Evolutionary conservation across 2,797 vertebrate species (phyloP), one percentile per base, ranked within the genome.

Genomic region (Merluccius polli): DNA sequence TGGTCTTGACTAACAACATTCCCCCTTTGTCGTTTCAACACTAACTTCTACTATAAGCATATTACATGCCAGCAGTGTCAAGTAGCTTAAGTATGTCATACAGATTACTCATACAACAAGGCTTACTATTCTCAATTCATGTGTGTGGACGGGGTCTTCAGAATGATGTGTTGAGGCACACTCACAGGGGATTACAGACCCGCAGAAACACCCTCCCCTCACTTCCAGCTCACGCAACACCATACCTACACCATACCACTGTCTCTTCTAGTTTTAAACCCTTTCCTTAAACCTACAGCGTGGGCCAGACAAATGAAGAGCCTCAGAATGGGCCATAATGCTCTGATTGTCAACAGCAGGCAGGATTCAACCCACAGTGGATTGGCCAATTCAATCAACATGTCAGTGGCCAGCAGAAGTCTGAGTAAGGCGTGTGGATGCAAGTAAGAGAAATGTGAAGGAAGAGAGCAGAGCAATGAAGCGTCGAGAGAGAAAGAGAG

Each of bases 301-400:
- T 78, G 3, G 67, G 73, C 77, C 36, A 8, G 75, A 77, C 73
- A 83, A 85, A 86, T 86, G 77, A 84, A 79, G 82, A 82, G 75
- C 3, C 48, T 44, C 15, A n/a, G 18, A 21, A 52, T 52, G 48
- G 24, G 69, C 77, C 75, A 73, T 86, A 79, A 76, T 78, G 67
- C 79, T 59, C 32, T 83, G 86, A 84, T 85, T 84, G 89, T 90
- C 89, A 90, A 88, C 81, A 41, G 82, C 76, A 0, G 81, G 75
- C 31, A 29, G 27, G 16, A 81, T 88, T 88, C 82, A 85, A 87
- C 83, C 85, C 82, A 79, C 74, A 83, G 80, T 90, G 5, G 48
- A 91, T 90, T 89, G 88, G 89, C 81, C 86, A 89, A 87, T 90
- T 92, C 90, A 89, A 89, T 93, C 90, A 90, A 89, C 85, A 81